Evolutionary conservation across 2,797 vertebrate genomes (phyloP).

Genomic region (Muscicapa comitata): DNA sequence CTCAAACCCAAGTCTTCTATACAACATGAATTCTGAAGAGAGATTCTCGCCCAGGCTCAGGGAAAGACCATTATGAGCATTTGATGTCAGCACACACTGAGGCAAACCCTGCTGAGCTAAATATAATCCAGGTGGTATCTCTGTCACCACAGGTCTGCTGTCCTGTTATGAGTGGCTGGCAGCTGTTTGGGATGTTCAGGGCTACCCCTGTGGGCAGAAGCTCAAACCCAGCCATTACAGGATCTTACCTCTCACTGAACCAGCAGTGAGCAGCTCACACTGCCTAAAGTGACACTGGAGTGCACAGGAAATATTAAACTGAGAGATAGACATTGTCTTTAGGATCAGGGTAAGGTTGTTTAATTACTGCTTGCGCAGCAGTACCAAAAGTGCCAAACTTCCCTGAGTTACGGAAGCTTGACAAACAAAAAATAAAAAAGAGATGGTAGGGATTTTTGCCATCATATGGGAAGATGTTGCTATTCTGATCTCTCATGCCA

Average conservation of each 20-base stretch:
- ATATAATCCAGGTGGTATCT: not conserved
- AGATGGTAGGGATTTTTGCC: not conserved
- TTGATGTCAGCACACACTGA: fast-evolving
- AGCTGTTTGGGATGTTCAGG: not conserved
- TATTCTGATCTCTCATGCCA: not conserved
- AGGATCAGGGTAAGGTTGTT: not conserved
- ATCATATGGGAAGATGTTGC: not conserved
- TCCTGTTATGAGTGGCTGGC: fast-evolving
- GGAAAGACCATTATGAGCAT: fast-evolving
- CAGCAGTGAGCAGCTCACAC: not conserved
- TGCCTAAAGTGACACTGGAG: not conserved
- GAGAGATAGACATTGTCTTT: not conserved
- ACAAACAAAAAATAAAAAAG: not conserved
- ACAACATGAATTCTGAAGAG: not conserved
- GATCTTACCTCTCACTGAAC: fast-evolving
- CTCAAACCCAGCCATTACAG: not conserved
- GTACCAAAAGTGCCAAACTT: not conserved
- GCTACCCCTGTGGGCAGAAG: not conserved
- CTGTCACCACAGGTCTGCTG: not conserved
- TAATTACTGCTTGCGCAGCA: not conserved
- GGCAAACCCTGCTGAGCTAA: not conserved
- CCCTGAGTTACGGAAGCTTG: fast-evolving
- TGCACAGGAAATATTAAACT: not conserved
- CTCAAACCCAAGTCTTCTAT: not conserved
- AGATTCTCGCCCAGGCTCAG: not conserved